Conservation (phyloP, 2,888 invertebrate species). For the Nephrotoma guestfalica region DNA sequence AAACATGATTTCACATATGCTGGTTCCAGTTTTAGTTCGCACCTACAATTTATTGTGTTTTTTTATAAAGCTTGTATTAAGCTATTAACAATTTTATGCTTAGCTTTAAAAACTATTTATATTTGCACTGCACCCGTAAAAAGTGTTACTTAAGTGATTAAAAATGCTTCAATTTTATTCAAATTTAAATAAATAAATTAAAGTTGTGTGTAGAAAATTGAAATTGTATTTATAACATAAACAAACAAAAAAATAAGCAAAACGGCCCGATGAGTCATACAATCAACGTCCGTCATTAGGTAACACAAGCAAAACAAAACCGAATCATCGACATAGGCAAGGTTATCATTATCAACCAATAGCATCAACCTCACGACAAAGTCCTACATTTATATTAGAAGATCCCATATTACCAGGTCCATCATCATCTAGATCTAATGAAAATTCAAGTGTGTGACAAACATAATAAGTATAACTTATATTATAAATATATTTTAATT, state of each 20-base stretch:
- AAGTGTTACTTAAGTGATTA: conserved; percentile 32
- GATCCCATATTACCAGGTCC: conserved; percentile 29
- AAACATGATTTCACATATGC: no score
- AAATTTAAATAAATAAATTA: neutral
- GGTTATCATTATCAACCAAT: conserved; percentile 35
- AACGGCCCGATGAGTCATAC: conserved; percentile 34
- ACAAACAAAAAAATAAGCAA: conserved; percentile 19
- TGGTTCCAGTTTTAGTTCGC: no score
- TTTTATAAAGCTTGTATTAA: neutral
- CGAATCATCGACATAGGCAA: conserved; percentile 34
- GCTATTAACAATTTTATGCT: neutral
- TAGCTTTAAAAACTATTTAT: neutral
- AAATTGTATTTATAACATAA: neutral
- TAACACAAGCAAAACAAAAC: conserved; percentile 31
- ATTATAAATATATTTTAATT: neutral
- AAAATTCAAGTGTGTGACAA: conserved; percentile 34
- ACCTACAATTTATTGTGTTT: no score
- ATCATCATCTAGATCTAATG: conserved; percentile 35
- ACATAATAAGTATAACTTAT: neutral
- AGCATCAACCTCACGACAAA: conserved; percentile 39
- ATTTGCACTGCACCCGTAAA: neutral
- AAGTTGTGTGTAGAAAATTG: neutral
- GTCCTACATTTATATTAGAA: conserved; percentile 33
- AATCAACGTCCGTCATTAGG: conserved; percentile 34
- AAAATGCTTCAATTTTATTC: conserved; percentile 26